These are phyloP conservation scores for Peucedramus taeniatus DNA, from an alignment of 2,113 vertebrate species.

Conservation along the genomic window DNA sequence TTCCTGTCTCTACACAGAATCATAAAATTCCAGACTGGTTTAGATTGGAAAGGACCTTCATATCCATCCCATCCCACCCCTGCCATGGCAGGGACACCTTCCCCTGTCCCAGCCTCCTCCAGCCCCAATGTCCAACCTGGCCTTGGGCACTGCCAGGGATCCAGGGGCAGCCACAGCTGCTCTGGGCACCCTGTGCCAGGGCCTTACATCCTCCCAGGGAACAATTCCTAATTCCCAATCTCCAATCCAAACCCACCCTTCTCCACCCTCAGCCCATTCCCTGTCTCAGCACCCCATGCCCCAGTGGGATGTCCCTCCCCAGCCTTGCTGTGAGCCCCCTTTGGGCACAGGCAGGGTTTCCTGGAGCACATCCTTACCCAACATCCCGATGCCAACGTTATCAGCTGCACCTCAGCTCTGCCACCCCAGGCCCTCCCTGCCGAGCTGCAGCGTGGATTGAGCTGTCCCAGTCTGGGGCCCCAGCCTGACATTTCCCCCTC, in stretches of 20 bases:
- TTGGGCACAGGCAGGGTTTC: neutral
- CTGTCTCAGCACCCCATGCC: neutral
- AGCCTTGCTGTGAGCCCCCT: neutral
- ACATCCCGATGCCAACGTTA: rapidly evolving
- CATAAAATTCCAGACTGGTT: neutral
- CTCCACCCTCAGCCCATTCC: neutral
- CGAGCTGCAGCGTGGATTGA: neutral
- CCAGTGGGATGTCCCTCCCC: neutral
- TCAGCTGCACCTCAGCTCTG: neutral
- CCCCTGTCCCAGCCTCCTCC: neutral
- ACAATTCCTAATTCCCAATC: neutral
- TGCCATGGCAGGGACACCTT: neutral
- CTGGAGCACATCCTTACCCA: rapidly evolving
- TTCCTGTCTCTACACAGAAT: neutral
- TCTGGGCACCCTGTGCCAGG: neutral
- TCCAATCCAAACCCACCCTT: rapidly evolving
- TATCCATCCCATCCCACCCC: rapidly evolving
- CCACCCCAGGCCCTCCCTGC: neutral
- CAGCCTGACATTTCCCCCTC: neutral
- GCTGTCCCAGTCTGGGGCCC: neutral
- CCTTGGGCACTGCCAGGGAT: neutral
- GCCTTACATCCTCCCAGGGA: neutral
- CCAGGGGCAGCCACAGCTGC: neutral
- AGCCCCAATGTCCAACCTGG: neutral
- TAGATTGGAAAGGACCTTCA: neutral